Conservation (phyloP, 2,888 invertebrate species). For the Itoplectis maculator region DNA sequence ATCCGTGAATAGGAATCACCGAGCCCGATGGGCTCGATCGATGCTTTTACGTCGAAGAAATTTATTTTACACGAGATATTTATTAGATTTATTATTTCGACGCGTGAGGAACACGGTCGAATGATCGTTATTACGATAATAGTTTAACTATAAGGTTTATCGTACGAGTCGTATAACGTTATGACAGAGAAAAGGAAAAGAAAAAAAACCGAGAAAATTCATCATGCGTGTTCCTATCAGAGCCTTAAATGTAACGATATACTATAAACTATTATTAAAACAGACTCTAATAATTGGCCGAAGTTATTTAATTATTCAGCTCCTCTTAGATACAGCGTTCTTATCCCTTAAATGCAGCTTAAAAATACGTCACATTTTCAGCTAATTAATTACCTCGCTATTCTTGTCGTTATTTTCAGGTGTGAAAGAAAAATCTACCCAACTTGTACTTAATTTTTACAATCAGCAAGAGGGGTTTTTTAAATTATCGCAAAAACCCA, state of each 20-base stretch:
- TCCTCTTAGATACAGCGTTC: background rate
- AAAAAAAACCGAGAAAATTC: slow-evolving; percentile 32
- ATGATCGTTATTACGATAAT: slow-evolving; percentile 60
- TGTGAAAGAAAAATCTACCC: too few relatives aligned
- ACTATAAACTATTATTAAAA: slow-evolving; percentile 58
- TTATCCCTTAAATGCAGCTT: background rate
- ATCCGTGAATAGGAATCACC: background rate
- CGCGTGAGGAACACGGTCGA: slow-evolving; percentile 38
- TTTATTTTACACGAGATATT: slow-evolving; percentile 58
- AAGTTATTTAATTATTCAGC: background rate
- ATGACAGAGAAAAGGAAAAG: slow-evolving; percentile 14
- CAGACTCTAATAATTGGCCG: slow-evolving; percentile 21
- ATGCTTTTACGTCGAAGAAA: slow-evolving; percentile 23
- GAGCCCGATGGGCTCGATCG: slow-evolving; percentile 9
- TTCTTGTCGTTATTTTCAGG: too few relatives aligned
- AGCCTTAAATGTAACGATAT: slow-evolving; percentile 67
- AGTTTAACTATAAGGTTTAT: slow-evolving; percentile 62
- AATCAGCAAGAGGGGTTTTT: background rate
- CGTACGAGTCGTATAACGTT: slow-evolving; percentile 63
- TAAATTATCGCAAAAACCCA: background rate
- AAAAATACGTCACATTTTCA: background rate
- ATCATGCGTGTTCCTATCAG: slow-evolving; percentile 69
- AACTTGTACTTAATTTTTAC: too few relatives aligned
- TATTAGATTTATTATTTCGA: slow-evolving; percentile 44
- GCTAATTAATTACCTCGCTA: too few relatives aligned